Percentiles rank a stretch among this genome's conserved stretches.
Evolutionary conservation across 2,797 vertebrate genomes (phyloP).

Genomic region (Rhyacichthys aspro): DNA sequence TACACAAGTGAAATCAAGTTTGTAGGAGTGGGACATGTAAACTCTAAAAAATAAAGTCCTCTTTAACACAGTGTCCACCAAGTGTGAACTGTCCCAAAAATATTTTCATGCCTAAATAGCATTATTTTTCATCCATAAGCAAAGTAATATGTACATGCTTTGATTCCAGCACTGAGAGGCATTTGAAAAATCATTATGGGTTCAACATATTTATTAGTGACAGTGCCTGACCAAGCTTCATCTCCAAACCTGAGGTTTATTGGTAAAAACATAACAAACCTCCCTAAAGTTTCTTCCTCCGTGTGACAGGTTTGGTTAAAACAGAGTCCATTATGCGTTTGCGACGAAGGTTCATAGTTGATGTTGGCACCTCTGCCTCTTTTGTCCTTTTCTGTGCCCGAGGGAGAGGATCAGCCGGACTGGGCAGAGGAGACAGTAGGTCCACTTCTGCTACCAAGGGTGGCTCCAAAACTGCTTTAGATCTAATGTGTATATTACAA

Average conservation of each 20-base stretch:
- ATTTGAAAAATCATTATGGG: slow-evolving; percentile 26
- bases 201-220: slow-evolving; percentile 29
- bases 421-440: slow-evolving; percentile 89
- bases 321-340: slow-evolving; percentile 84
- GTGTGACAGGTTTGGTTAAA: slow-evolving; percentile 89
- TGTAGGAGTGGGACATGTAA: slow-evolving; percentile 38
- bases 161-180: slow-evolving; percentile 29
- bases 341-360: slow-evolving; percentile 77
- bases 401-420: slow-evolving; percentile 66
- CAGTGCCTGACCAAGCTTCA: slow-evolving; percentile 20
- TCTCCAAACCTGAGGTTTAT: slow-evolving; percentile 47
- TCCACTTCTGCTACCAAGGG: slow-evolving; percentile 83
- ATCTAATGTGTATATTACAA: slow-evolving; percentile 63
- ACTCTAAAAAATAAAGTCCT: slow-evolving; percentile 66
- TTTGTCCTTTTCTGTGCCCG: slow-evolving; percentile 58
- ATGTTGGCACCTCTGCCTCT: slow-evolving; percentile 57
- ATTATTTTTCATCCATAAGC: slow-evolving; percentile 24
- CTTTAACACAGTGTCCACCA: slow-evolving; percentile 31
- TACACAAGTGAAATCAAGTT: slow-evolving; percentile 38
- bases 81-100: slow-evolving; percentile 51
- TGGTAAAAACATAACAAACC: slow-evolving; percentile 15
- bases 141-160: slow-evolving; percentile 22
- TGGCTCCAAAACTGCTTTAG: slow-evolving; percentile 73
- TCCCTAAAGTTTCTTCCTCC: slow-evolving; percentile 89
- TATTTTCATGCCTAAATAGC: slow-evolving; percentile 33